Conservation (phyloP, 2,888 invertebrate species). For the Abrostola triplasia region DNA sequence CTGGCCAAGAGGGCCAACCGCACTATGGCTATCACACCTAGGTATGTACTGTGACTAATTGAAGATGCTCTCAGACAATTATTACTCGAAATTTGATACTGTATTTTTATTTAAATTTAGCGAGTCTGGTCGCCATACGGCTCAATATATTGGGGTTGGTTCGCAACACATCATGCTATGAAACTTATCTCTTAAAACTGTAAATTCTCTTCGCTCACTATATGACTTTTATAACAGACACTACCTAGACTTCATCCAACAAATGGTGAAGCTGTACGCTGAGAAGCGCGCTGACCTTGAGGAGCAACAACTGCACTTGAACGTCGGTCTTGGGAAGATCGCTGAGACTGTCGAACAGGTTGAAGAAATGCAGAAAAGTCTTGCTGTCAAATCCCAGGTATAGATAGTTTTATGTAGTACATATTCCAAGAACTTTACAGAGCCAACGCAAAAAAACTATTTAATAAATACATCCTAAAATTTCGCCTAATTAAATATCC, state of each 20-base stretch:
- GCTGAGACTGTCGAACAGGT: constrained; percentile 99
- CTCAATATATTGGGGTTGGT: too few species aligned
- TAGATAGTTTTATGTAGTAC: background rate
- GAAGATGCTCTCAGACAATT: too few species aligned
- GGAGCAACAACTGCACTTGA: constrained; percentile 99
- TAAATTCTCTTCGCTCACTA: background rate
- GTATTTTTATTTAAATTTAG: too few species aligned
- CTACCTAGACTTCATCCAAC: constrained; percentile 99
- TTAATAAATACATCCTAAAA: too few species aligned
- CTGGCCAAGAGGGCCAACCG: constrained; percentile 97
- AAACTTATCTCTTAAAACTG: too few species aligned
- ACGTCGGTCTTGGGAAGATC: constrained; percentile 99
- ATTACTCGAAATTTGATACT: too few species aligned
- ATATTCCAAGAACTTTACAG: too few species aligned
- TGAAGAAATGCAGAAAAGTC: constrained; percentile 99
- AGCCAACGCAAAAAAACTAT: too few species aligned
- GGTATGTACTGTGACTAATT: constrained; percentile 85
- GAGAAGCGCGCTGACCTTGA: constrained; percentile 99
- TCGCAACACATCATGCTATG: too few species aligned
- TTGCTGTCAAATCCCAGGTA: constrained; percentile 97
- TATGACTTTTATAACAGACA: constrained; percentile 87
- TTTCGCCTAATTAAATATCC: too few species aligned
- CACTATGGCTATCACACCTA: constrained; percentile 99
- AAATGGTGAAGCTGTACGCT: constrained; percentile 98
- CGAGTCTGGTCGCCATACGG: too few species aligned